Evolutionary conservation across 2,888 invertebrate species (phyloP).

Genomic region (Trilocha varians): DNA sequence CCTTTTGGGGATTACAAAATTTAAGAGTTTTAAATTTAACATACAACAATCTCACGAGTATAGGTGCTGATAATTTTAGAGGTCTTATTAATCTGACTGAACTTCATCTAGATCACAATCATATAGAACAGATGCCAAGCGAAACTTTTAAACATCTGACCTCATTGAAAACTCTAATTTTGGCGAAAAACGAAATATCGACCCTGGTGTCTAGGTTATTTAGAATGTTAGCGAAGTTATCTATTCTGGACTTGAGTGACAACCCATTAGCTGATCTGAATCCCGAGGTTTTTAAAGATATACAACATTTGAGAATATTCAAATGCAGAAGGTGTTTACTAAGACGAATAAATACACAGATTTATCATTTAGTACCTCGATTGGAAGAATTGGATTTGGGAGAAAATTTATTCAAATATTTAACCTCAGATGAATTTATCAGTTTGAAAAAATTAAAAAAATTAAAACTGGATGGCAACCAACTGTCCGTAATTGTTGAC

Average conservation of each 20-base stretch:
- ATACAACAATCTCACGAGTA: conserved; percentile 80
- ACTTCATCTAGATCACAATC: conserved; percentile 82
- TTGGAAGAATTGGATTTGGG: conserved; percentile 84
- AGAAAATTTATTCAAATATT: conserved; percentile 83
- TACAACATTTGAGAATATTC: conserved; percentile 79
- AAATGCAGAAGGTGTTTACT: conserved; percentile 82
- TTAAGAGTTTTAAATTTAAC: conserved; percentile 77
- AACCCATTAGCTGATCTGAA: conserved; percentile 82
- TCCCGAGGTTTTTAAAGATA: conserved; percentile 86
- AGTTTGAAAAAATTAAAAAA: conserved; percentile 77
- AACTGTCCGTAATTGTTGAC: conserved; percentile 82
- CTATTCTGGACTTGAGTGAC: conserved; percentile 80
- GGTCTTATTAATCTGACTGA: conserved; percentile 82
- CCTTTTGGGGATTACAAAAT: conserved; percentile 85
- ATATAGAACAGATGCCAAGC: conserved; percentile 81
- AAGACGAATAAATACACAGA: conserved; percentile 82
- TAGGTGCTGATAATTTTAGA: conserved; percentile 82
- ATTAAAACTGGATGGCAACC: conserved; percentile 82
- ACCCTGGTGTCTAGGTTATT: conserved; percentile 82
- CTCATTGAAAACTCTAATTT: conserved; percentile 77
- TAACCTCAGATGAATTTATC: conserved; percentile 80
- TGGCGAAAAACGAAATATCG: conserved; percentile 78
- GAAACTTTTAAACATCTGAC: conserved; percentile 83
- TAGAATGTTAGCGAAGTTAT: conserved; percentile 80
- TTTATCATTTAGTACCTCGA: conserved; percentile 83